Evolutionary conservation across 2,888 invertebrate species (phyloP).

Genomic region (Himalopsyche anomala): DNA sequence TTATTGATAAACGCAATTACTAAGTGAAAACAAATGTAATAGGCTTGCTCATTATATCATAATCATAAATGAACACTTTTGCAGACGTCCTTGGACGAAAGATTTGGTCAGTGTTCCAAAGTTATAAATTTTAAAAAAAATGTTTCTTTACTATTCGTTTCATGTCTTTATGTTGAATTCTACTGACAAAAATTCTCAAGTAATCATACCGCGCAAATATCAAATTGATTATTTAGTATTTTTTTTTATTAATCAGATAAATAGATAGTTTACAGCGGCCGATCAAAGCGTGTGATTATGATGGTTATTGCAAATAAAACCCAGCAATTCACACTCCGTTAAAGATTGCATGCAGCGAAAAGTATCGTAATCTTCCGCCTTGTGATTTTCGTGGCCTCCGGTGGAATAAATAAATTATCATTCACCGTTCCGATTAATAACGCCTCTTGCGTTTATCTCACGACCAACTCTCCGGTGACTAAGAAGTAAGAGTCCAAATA

Average conservation of each 20-base stretch:
- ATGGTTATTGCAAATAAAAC: slow-evolving; percentile 8
- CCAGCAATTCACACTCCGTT: slow-evolving; percentile 19
- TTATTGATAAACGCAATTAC: too few relatives aligned
- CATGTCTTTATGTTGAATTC: too few relatives aligned
- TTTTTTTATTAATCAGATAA: not conserved
- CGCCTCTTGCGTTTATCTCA: slow-evolving; percentile 34
- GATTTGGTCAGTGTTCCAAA: too few relatives aligned
- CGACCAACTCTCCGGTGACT: slow-evolving; percentile 23
- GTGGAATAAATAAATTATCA: slow-evolving; percentile 28
- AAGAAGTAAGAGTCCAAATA: not conserved
- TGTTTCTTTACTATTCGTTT: too few relatives aligned
- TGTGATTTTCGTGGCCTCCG: slow-evolving; percentile 2
- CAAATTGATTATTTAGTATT: too few relatives aligned
- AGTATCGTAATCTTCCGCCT: slow-evolving; percentile 14
- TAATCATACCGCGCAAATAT: too few relatives aligned
- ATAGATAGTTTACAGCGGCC: not conserved
- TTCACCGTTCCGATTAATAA: slow-evolving; percentile 30
- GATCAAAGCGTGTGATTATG: slow-evolving; percentile 20
- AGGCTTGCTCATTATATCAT: too few relatives aligned
- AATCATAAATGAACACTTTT: too few relatives aligned
- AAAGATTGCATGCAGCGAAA: slow-evolving; percentile 26
- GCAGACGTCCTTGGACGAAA: too few relatives aligned
- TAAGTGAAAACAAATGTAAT: too few relatives aligned
- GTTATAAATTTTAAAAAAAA: too few relatives aligned
- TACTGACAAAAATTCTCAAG: too few relatives aligned